These are phyloP conservation scores for Drosophila recens DNA, from an alignment of 2,888 invertebrate species.

Conservation along the genomic window DNA sequence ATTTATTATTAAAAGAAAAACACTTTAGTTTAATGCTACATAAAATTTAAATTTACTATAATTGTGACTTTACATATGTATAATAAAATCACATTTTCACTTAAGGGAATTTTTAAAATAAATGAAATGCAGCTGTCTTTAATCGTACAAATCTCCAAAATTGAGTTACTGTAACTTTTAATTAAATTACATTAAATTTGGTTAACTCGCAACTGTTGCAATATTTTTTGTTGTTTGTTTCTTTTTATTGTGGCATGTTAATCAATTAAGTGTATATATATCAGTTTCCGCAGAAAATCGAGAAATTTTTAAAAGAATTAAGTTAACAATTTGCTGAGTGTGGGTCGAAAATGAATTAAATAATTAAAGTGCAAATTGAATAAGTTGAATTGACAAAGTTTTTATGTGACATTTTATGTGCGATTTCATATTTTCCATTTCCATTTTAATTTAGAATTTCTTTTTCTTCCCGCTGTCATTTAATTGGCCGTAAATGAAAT, in stretches of 20 bases:
- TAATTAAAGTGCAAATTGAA: slow-evolving; percentile 48
- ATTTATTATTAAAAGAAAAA: neutral
- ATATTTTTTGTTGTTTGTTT: neutral
- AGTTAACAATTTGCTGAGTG: slow-evolving; percentile 9
- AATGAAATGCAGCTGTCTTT: neutral
- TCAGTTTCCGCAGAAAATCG: neutral
- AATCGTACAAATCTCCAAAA: neutral
- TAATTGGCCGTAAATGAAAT: slow-evolving; percentile 69
- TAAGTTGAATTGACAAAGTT: slow-evolving; percentile 29
- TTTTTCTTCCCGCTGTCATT: slow-evolving; percentile 31
- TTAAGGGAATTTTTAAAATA: neutral
- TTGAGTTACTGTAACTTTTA: neutral
- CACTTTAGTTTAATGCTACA: neutral
- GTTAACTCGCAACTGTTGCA: neutral
- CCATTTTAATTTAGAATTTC: slow-evolving; percentile 21
- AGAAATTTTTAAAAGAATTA: slow-evolving; percentile 29
- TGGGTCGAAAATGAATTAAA: slow-evolving; percentile 31
- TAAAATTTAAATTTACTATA: neutral
- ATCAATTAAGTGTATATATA: slow-evolving; percentile 9
- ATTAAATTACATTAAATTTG: neutral
- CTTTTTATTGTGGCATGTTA: neutral
- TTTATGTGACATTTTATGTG: slow-evolving; percentile 38
- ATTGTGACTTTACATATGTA: neutral
- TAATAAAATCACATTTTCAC: neutral
- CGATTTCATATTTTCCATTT: slow-evolving; percentile 10